phyloP scores from a whole-genome alignment of 1,140 invertebrate species.

The Drosophila watanabei region DNA sequence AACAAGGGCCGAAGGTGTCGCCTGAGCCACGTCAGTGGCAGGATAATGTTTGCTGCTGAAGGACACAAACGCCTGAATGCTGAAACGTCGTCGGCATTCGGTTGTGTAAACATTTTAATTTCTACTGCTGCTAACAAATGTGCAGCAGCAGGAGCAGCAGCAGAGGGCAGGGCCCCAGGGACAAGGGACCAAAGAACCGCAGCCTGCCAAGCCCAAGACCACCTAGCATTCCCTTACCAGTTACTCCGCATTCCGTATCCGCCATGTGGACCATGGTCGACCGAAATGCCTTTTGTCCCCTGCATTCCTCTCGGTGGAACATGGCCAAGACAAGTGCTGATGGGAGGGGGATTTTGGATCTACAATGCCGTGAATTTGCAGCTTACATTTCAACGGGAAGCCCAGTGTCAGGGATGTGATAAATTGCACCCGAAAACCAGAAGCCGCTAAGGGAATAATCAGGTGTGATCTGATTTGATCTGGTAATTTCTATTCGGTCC shows the following conservation, averaged over 20 bases:
- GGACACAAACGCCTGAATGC: conserved; percentile 65
- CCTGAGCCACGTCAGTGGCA: conserved; percentile 35
- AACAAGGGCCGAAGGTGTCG: conserved; percentile 34
- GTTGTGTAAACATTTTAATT: conserved; percentile 85
- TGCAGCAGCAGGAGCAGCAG: conserved; percentile 38
- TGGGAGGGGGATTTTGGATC: conserved; percentile 20
- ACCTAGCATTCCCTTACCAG: conserved; percentile 38
- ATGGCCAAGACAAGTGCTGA: conserved; percentile 42
- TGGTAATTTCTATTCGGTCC: conserved; percentile 6
- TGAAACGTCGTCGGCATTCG: conserved; percentile 71
- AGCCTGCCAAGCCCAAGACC: conserved; percentile 55
- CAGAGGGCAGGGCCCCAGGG: conserved; percentile 1
- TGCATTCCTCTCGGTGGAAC: conserved; percentile 12
- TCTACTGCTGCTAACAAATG: conserved; percentile 76
- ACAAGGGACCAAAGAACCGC: conserved; percentile 45
- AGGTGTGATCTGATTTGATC: conserved; percentile 44
- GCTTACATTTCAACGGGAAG: conserved; percentile 57
- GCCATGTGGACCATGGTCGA: conserved; percentile 72
- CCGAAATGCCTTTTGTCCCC: conserved; percentile 55
- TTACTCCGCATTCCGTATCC: conserved; percentile 26
- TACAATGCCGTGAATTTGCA: conserved; percentile 61
- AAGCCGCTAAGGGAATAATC: conserved; percentile 23
- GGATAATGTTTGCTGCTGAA: conserved; percentile 52
- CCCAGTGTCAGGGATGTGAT: conserved; percentile 49
- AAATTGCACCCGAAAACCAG: conserved; percentile 24